Base-by-base conservation (phyloP, 2,888 invertebrate genomes). In the Drosophila stalkeri region DNA sequence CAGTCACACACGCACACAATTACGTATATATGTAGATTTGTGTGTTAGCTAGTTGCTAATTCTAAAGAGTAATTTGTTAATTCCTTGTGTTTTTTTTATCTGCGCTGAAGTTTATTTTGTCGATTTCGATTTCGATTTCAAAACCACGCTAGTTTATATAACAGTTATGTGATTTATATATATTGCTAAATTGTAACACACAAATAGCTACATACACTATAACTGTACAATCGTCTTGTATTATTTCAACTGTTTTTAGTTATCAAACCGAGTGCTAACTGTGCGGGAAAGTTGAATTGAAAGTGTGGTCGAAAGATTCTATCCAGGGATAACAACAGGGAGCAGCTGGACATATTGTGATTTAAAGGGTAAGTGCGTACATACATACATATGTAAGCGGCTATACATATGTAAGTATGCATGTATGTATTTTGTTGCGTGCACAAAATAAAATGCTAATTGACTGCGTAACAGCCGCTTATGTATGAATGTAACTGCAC, bases 131-230 rank as follows among this genome's bases (percentile, higher is more conserved):
- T 39, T 27, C 39, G 46, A 61, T 71, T 65, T 63, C 35, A 64
- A 75, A 79, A 62, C 61, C 65, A 63, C 54, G 63, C 65, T 75
- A 57, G 54, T 64, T 77, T 75, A 33, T 46, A 65, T 55, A 68
- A 61, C 23, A 67, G 51, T 49, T 31, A 46, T 59, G 59, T 56
- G 66, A 41, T 16, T 55, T 33, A 33, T 20, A 70, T 20, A 55
- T 44, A 55, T n/a, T 27, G 39, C 33, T 47, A 47, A 39, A 12
- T n/a, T 46, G 4, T 37, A 14, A 12, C 2, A 39, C 39, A 39
- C 6, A 39, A 39, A 39, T 39, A 16, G 39, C 39, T 12, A 9
- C 37, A 60, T 3, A 31, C 9, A 27, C 18, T 61, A 31, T 12
- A 51, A 37, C 16, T 64, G 9, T 51, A 49, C 33, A 46, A 54